phyloP scores from a whole-genome alignment of 2,113 vertebrate species.

The Lathamus discolor region DNA sequence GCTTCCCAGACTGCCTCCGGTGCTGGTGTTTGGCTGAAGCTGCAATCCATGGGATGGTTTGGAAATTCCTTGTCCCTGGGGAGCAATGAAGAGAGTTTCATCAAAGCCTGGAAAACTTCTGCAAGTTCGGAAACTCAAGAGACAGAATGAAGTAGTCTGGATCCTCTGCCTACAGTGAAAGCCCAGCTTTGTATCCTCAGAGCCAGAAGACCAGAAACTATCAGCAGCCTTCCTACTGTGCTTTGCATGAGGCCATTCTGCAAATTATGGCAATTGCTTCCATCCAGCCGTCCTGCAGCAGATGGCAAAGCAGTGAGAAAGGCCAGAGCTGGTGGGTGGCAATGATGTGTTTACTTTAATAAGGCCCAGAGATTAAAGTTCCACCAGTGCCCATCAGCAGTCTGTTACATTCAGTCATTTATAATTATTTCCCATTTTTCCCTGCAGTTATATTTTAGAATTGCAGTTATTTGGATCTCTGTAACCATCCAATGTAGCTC shows the following conservation, averaged over 20 bases:
- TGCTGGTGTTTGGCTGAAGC: not conserved
- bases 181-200: not conserved
- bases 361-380: slow-evolving; percentile 27
- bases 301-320: slow-evolving; percentile 50
- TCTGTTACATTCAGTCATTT: slow-evolving; percentile 2
- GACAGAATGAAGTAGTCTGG: not conserved
- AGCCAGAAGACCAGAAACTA: not conserved
- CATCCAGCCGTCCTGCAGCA: slow-evolving; percentile 24
- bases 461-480: not conserved
- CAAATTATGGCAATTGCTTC: slow-evolving; percentile 25
- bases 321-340: slow-evolving; percentile 29
- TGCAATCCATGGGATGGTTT: not conserved
- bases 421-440: not conserved
- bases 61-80: not conserved
- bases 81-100: not conserved
- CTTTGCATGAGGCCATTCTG: not conserved
- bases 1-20: not conserved
- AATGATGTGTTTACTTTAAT: not conserved
- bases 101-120: not conserved
- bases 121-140: not conserved
- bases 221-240: not conserved
- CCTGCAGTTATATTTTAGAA: not conserved
- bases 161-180: not conserved
- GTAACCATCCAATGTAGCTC: not conserved
- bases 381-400: slow-evolving; percentile 33